phyloP scores from a whole-genome alignment of 2,797 vertebrate species.

The Carcharodon carcharias region DNA sequence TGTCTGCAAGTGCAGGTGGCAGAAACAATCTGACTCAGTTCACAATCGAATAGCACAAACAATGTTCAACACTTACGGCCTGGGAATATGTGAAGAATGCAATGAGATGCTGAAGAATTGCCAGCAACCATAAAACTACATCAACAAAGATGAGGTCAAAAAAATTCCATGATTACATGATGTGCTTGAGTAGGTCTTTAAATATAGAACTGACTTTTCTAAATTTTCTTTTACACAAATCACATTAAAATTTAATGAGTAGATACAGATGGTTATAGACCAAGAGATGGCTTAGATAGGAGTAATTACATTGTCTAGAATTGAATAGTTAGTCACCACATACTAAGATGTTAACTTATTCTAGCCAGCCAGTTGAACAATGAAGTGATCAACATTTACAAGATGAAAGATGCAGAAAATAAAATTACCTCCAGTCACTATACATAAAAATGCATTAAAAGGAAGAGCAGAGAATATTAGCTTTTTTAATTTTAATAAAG shows the following conservation, averaged over 20 bases:
- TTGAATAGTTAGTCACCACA: background rate
- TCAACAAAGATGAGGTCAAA: background rate
- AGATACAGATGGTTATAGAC: background rate
- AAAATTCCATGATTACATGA: background rate
- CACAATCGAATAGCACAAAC: background rate
- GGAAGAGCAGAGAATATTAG: background rate
- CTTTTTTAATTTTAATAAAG: background rate
- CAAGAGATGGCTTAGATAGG: background rate
- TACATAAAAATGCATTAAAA: background rate
- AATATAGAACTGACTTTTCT: background rate
- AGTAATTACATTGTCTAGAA: background rate
- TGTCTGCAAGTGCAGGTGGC: background rate
- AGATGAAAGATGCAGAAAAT: background rate
- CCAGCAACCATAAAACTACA: background rate
- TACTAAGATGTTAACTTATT: background rate
- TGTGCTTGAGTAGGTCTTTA: background rate
- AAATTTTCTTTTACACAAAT: background rate
- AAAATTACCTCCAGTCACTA: background rate
- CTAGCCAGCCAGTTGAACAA: background rate
- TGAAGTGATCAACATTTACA: background rate
- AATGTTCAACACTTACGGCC: background rate
- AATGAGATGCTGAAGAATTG: background rate
- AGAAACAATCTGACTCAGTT: background rate
- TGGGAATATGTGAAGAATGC: background rate
- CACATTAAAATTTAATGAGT: background rate